Conservation (phyloP, 1,140 invertebrate genomes). For the Drosophila busckii region DNA sequence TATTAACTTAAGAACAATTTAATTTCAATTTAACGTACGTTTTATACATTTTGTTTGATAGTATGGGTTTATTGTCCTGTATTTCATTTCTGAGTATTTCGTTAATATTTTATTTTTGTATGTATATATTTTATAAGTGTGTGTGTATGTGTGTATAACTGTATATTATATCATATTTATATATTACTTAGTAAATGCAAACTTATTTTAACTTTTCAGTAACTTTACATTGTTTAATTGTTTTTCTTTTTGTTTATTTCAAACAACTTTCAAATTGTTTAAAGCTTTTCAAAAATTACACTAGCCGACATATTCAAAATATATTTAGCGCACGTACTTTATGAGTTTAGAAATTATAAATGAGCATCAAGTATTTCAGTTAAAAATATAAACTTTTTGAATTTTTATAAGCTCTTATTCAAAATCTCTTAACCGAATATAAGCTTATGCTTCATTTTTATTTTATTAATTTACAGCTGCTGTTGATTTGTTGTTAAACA, state of each 20-base stretch:
- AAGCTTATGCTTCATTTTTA: too few relatives aligned
- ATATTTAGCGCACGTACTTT: too few relatives aligned
- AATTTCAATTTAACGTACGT: slow-evolving; percentile 1
- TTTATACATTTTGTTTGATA: slow-evolving; percentile 5
- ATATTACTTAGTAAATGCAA: slow-evolving; percentile 5
- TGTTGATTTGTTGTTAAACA: too few relatives aligned
- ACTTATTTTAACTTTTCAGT: slow-evolving; percentile 5
- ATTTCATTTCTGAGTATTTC: slow-evolving; percentile 54
- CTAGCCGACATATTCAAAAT: too few relatives aligned
- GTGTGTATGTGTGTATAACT: slow-evolving; percentile 21
- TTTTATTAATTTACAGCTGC: too few relatives aligned
- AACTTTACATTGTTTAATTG: slow-evolving; percentile 3
- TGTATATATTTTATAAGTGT: slow-evolving; percentile 6
- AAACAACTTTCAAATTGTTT: too few relatives aligned
- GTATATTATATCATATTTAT: slow-evolving; percentile 8
- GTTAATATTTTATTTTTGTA: slow-evolving; percentile 20
- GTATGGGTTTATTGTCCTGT: slow-evolving; percentile 55
- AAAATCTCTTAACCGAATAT: too few relatives aligned
- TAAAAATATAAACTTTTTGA: too few relatives aligned
- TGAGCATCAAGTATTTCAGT: too few relatives aligned
- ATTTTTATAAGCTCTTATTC: too few relatives aligned
- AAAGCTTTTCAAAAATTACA: too few relatives aligned
- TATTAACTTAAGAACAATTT: slow-evolving; percentile 42
- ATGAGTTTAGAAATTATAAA: too few relatives aligned
- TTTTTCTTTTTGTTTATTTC: background rate